These are phyloP conservation scores for Lynx canadensis DNA, from an alignment of 2,113 vertebrate genomes.

Conservation along the genomic window DNA sequence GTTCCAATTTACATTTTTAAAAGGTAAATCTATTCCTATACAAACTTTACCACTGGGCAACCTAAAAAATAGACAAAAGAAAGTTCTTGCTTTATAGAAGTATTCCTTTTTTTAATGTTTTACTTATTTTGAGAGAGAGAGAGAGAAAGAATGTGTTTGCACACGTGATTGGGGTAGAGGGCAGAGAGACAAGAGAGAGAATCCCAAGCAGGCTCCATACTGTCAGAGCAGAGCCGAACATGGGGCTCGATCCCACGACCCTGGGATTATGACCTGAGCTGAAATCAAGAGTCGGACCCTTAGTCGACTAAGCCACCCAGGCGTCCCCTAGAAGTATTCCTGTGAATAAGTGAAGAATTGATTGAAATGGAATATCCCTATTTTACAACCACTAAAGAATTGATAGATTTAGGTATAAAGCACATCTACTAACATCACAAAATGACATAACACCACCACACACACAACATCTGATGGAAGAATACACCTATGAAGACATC, in stretches of 20 bases:
- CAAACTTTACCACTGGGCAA: neutral
- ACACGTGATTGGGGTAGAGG: too few relatives aligned
- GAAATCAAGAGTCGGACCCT: too few relatives aligned
- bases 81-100: neutral
- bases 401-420: neutral
- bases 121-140: too few relatives aligned
- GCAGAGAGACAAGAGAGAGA: too few relatives aligned
- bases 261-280: too few relatives aligned
- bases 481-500: neutral
- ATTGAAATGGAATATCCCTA: neutral
- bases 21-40: neutral
- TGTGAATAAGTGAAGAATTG: neutral
- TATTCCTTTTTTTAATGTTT: neutral
- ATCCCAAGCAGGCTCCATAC: too few relatives aligned
- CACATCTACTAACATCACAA: neutral
- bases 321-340: neutral
- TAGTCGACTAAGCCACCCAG: too few relatives aligned
- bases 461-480: neutral
- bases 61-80: neutral
- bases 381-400: neutral
- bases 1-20: neutral
- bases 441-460: neutral
- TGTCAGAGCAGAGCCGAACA: too few relatives aligned
- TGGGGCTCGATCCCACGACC: too few relatives aligned
- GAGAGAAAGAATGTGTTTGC: too few relatives aligned